Percentiles rank a stretch among this genome's conserved stretches.
Evolutionary conservation across 35 echinoderm and acorn worm genomes (phyloP).

Genomic region (Amphiura filiformis): DNA sequence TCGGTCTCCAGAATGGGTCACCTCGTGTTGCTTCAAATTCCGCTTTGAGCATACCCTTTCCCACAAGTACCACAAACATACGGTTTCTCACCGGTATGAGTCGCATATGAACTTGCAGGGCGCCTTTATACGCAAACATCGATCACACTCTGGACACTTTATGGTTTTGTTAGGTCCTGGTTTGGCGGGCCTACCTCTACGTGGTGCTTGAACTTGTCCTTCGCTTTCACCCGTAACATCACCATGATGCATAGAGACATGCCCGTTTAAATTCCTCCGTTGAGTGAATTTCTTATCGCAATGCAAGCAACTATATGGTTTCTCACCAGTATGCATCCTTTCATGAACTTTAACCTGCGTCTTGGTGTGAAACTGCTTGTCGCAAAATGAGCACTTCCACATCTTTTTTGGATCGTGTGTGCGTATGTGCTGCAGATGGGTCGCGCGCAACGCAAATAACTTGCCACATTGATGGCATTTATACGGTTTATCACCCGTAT

Average conservation of each 20-base stretch:
- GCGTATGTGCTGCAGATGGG: slow-evolving; percentile 3
- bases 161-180: background rate
- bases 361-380: background rate
- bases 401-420: background rate
- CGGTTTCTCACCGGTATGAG: background rate
- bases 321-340: background rate
- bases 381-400: background rate
- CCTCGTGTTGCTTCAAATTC: background rate
- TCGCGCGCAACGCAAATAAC: background rate
- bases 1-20: background rate
- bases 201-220: background rate
- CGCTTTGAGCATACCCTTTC: background rate
- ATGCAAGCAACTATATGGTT: background rate
- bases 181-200: background rate
- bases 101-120: background rate
- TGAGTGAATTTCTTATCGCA: background rate
- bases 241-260: background rate
- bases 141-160: background rate
- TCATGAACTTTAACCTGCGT: no score
- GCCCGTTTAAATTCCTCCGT: background rate
- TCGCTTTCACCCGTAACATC: no score
- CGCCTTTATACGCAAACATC: background rate
- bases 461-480: background rate
- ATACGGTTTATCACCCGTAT: background rate
- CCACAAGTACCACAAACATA: background rate